Percentiles rank a stretch among this genome's conserved stretches.
Conservation (phyloP, 2,888 invertebrate species). For the Apoda limacodes region DNA sequence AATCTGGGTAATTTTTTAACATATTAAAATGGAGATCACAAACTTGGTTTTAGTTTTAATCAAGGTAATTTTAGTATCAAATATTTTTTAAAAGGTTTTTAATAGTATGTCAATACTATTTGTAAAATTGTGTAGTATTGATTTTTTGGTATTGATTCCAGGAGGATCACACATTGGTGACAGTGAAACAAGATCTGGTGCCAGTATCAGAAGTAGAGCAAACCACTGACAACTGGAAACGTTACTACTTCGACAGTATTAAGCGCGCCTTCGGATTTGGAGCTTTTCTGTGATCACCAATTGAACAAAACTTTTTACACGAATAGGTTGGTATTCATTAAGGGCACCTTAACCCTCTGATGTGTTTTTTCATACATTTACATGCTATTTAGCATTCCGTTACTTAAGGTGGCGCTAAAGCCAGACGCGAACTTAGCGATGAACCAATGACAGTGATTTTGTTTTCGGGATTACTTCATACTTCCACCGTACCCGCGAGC, state of each 20-base stretch:
- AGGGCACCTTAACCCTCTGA: no score
- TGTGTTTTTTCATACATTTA: no score
- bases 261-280: slow-evolving; percentile 94
- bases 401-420: slow-evolving; percentile 10
- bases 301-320: slow-evolving; percentile 14
- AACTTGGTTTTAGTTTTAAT: neutral
- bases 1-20: no score
- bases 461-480: no score
- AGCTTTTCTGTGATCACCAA: slow-evolving; percentile 67
- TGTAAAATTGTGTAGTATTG: no score
- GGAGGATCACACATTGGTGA: slow-evolving; percentile 89
- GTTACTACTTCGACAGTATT: slow-evolving; percentile 96
- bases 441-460: no score
- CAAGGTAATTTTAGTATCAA: neutral
- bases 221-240: slow-evolving; percentile 90
- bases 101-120: neutral
- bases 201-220: slow-evolving; percentile 83
- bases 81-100: neutral
- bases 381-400: no score
- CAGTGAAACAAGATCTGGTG: slow-evolving; percentile 84
- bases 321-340: slow-evolving; percentile 41
- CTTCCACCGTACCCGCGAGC: no score
- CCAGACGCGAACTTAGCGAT: no score
- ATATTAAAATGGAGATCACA: no score
- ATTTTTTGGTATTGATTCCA: no score